Conservation (phyloP, 1,140 invertebrate species). For the Pentalonia nigronervosa region DNA sequence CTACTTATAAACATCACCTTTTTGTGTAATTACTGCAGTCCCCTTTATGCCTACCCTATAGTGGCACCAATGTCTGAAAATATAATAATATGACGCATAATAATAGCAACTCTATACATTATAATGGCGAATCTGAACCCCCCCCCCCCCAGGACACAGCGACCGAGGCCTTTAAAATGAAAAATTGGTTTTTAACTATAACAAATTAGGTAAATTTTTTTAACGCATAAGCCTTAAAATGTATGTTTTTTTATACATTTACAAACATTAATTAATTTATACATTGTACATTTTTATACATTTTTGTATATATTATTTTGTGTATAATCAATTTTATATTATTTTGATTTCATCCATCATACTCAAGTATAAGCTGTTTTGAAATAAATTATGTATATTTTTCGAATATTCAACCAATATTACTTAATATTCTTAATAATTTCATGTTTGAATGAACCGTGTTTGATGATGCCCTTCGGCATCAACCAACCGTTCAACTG, state of each 20-base stretch:
- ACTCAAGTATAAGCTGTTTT: not conserved
- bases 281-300: too few species aligned
- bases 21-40: not conserved
- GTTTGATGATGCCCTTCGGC: not conserved
- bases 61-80: not conserved
- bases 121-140: not conserved
- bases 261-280: too few species aligned
- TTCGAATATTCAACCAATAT: not conserved
- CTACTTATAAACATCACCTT: not conserved
- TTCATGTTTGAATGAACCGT: not conserved
- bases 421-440: not conserved
- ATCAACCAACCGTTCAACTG: not conserved
- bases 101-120: not conserved
- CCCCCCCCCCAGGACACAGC: not conserved
- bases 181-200: constrained; percentile 8
- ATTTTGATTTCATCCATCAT: not conserved
- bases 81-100: not conserved
- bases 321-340: not conserved
- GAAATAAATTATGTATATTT: not conserved
- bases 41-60: not conserved
- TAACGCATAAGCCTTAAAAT: not conserved
- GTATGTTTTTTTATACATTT: not conserved
- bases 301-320: not conserved
- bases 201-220: not conserved
- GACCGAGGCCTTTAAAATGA: not conserved